A percentile compares a stretch with the other conserved stretches of the same genome.
Evolutionary conservation across 2,113 vertebrate genomes (phyloP).

Genomic region (Daphoenositta chrysoptera): DNA sequence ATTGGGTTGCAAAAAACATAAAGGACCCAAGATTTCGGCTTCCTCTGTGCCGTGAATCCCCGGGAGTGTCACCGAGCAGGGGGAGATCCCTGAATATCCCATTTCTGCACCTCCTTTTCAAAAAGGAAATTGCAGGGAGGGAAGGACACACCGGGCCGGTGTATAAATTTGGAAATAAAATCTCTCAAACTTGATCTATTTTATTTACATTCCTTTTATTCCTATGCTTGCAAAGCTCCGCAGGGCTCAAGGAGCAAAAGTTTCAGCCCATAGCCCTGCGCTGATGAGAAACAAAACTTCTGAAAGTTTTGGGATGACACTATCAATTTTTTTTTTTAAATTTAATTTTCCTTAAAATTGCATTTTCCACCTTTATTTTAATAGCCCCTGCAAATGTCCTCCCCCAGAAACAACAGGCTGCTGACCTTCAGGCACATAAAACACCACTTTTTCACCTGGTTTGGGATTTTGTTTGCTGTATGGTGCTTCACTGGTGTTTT

Average conservation of each 20-base stretch:
- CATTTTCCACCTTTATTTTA: neutral
- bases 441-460: neutral
- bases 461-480: neutral
- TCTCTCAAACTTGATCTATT: neutral
- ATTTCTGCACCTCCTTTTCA: neutral
- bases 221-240: rapidly evolving
- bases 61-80: rapidly evolving
- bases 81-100: neutral
- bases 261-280: neutral
- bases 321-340: neutral
- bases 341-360: neutral
- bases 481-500: neutral
- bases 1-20: neutral
- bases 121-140: neutral
- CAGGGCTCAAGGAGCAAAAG: neutral
- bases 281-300: neutral
- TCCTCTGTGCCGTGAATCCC: neutral
- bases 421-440: neutral
- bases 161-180: neutral
- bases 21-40: neutral
- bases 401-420: neutral
- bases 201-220: neutral
- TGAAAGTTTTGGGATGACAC: rapidly evolving
- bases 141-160: rapidly evolving
- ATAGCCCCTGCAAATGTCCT: no score